Evolutionary conservation across 2,888 invertebrate species (phyloP).

Genomic region (Capitulum mitella): DNA sequence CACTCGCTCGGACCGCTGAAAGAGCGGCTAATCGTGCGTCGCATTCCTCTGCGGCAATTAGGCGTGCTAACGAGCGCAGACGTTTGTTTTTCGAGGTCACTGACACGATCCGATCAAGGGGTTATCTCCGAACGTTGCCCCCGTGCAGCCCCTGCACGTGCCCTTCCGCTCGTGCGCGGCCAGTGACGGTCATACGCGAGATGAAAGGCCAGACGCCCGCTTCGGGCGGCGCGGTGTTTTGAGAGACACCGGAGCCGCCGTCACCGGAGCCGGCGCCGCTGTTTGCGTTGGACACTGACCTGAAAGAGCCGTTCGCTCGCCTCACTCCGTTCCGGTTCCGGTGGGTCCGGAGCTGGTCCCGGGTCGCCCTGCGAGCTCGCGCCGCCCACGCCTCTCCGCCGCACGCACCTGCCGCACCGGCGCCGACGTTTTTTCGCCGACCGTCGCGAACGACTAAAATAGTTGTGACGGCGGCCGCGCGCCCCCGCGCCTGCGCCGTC

Average conservation of each 20-base stretch:
- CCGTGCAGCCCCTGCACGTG: too few relatives aligned
- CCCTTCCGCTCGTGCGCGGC: too few relatives aligned
- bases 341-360: too few relatives aligned
- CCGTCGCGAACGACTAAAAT: not conserved
- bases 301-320: not conserved
- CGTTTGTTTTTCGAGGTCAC: too few relatives aligned
- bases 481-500: not conserved
- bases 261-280: not conserved
- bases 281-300: not conserved
- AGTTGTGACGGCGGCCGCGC: not conserved
- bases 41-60: too few relatives aligned
- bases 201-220: not conserved
- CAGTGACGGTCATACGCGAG: not conserved
- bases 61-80: too few relatives aligned
- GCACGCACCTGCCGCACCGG: slow-evolving; percentile 1
- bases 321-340: not conserved
- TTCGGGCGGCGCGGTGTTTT: not conserved
- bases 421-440: slow-evolving; percentile 16
- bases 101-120: too few relatives aligned
- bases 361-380: not conserved
- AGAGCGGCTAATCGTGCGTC: too few relatives aligned
- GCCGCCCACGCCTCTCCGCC: not conserved
- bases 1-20: too few relatives aligned
- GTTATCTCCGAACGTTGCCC: too few relatives aligned
- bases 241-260: not conserved